These are phyloP conservation scores for Tachycineta bicolor DNA, from an alignment of 2,113 vertebrate species.

Conservation along the genomic window DNA sequence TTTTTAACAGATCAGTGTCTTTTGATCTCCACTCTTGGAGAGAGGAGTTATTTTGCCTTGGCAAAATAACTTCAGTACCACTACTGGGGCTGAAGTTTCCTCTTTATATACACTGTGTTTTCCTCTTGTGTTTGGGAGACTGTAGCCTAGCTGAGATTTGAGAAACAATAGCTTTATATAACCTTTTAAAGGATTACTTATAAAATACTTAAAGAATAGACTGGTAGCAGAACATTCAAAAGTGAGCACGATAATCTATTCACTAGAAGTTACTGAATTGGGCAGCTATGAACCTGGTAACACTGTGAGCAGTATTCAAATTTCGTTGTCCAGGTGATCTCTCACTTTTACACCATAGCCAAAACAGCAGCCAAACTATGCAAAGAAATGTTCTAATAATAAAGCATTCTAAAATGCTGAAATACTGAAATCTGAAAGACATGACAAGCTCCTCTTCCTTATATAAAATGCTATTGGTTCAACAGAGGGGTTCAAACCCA, in stretches of 20 bases:
- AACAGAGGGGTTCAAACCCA: not conserved
- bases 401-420: not conserved
- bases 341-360: not conserved
- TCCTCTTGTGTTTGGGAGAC: not conserved
- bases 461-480: not conserved
- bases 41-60: not conserved
- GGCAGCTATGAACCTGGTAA: not conserved
- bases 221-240: not conserved
- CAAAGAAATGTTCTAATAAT: not conserved
- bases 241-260: not conserved
- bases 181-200: not conserved
- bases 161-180: not conserved
- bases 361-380: not conserved
- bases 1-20: not conserved
- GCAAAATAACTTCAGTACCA: not conserved
- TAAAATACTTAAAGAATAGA: constrained; percentile 18
- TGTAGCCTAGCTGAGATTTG: not conserved
- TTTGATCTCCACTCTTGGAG: not conserved
- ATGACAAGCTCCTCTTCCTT: not conserved
- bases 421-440: not conserved
- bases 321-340: not conserved
- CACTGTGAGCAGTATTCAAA: not conserved
- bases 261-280: not conserved
- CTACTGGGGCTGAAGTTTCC: not conserved
- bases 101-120: not conserved